Evolutionary conservation across 2,113 vertebrate genomes (phyloP).

Genomic region (Pachycephala philippinensis): DNA sequence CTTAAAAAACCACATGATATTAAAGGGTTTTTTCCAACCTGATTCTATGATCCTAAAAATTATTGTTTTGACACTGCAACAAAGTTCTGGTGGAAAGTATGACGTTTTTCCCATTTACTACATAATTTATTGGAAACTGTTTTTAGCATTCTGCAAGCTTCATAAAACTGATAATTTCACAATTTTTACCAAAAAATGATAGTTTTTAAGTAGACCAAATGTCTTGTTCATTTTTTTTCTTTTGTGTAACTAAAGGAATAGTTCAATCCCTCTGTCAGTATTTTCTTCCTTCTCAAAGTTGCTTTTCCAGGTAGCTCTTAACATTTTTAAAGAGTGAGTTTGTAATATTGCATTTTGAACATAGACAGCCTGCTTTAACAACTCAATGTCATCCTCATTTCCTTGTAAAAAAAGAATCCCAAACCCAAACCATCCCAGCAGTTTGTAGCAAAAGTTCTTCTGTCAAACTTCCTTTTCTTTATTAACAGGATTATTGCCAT

Average conservation of each 20-base stretch:
- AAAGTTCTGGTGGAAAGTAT: neutral
- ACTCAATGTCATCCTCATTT: neutral
- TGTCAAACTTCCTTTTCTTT: neutral
- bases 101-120: neutral
- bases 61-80: neutral
- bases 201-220: neutral
- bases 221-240: neutral
- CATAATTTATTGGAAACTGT: neutral
- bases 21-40: neutral
- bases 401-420: neutral
- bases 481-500: conserved; percentile 91
- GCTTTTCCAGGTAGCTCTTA: neutral
- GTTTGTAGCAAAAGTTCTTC: neutral
- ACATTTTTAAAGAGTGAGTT: neutral
- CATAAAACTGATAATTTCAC: neutral
- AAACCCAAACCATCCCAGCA: neutral
- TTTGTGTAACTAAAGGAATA: neutral
- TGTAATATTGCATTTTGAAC: neutral
- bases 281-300: neutral
- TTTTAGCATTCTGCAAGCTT: neutral
- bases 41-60: neutral
- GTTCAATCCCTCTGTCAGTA: neutral
- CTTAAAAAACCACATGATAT: neutral
- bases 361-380: neutral
- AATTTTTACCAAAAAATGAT: neutral